These are phyloP conservation scores for Halichoerus grypus DNA, from an alignment of 2,113 vertebrate species.

Conservation along the genomic window DNA sequence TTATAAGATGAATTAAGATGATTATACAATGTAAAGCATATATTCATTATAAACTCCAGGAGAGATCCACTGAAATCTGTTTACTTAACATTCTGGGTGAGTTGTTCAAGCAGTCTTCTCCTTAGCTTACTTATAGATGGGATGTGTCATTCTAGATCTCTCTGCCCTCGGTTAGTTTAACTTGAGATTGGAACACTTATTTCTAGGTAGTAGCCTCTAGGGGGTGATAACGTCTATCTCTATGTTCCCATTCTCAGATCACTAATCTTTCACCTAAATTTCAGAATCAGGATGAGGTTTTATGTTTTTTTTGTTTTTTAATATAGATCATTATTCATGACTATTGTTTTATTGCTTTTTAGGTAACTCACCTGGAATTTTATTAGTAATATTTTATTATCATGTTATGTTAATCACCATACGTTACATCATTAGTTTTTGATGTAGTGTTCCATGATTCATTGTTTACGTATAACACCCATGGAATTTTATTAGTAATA, in stretches of 20 bases:
- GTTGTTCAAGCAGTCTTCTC: neutral
- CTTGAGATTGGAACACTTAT: neutral
- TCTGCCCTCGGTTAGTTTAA: neutral
- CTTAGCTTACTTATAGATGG: neutral
- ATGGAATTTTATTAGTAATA: neutral
- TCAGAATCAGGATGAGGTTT: neutral
- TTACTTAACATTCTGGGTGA: neutral
- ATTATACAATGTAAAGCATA: neutral
- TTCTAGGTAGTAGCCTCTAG: neutral
- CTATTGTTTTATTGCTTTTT: neutral
- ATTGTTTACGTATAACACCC: no score
- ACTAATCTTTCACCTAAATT: neutral
- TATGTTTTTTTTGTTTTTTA: neutral
- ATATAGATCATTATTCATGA: neutral
- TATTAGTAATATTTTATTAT: neutral
- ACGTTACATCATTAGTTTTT: no score
- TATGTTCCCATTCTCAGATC: neutral
- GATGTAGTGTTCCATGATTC: no score
- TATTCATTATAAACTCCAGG: neutral
- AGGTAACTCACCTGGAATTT: neutral
- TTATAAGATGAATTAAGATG: neutral
- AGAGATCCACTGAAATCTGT: neutral
- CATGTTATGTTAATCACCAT: no score
- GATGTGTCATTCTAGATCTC: neutral
- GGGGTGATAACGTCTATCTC: neutral